phyloP scores from a whole-genome alignment of 1,140 invertebrate genomes.

The Drosophila nebulosa region DNA sequence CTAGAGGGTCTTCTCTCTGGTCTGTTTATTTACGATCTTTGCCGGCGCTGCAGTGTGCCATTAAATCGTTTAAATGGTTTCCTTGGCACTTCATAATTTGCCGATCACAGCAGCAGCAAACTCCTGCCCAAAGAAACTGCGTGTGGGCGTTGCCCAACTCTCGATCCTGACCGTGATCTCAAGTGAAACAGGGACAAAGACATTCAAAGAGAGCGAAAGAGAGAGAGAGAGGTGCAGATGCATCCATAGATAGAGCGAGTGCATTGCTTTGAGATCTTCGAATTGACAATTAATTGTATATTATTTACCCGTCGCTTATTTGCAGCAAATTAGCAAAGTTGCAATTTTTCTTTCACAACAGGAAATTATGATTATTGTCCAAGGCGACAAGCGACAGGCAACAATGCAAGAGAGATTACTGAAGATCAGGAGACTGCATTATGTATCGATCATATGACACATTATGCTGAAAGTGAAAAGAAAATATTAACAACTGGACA shows the following conservation, averaged over 20 bases:
- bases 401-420: conserved; percentile 27
- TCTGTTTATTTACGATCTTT: conserved; percentile 73
- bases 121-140: conserved; percentile 34
- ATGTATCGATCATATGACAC: conserved; percentile 13
- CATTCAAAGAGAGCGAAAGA: background rate
- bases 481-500: background rate
- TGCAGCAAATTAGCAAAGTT: conserved; percentile 72
- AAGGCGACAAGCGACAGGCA: conserved; percentile 27
- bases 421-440: background rate
- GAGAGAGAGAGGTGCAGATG: background rate
- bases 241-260: background rate
- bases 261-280: conserved; percentile 21
- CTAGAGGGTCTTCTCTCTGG: conserved; percentile 28
- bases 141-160: conserved; percentile 69
- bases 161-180: conserved; percentile 39
- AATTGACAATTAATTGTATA: conserved; percentile 71
- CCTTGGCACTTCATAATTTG: conserved; percentile 77
- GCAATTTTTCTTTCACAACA: conserved; percentile 69
- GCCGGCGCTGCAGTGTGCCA: conserved; percentile 59
- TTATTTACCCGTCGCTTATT: conserved; percentile 76
- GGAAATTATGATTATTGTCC: conserved; percentile 72
- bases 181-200: conserved; percentile 28
- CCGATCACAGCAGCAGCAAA: conserved; percentile 66
- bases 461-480: conserved; percentile 29
- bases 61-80: conserved; percentile 79